Conservation (phyloP, 64 coral and sea anemone genomes). For the Actinia equina region DNA sequence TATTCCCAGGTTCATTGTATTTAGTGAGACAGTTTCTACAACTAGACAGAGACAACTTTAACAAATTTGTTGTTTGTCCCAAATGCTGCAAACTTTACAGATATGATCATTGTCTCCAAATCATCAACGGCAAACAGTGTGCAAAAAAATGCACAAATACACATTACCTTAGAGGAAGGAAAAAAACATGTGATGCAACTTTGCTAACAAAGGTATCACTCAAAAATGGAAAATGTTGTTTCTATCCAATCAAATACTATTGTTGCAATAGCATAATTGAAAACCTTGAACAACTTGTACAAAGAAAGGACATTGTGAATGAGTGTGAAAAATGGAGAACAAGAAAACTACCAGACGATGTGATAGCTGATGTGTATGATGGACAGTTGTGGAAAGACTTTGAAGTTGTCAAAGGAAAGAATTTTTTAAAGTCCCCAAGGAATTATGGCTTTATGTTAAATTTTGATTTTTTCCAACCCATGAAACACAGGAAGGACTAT, state of each 20-base stretch:
- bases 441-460: too few species aligned
- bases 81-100: constrained; percentile 46
- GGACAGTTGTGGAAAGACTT: constrained; percentile 28
- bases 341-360: background rate
- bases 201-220: constrained; percentile 24
- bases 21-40: constrained; percentile 42
- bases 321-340: constrained; percentile 48
- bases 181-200: constrained; percentile 16
- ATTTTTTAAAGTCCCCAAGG: too few species aligned
- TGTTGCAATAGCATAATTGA: constrained; percentile 48
- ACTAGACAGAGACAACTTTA: constrained; percentile 63
- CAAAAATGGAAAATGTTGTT: constrained; percentile 27
- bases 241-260: constrained; percentile 66
- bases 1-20: constrained; percentile 50
- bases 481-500: too few species aligned
- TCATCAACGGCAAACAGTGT: background rate
- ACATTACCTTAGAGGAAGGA: constrained; percentile 20
- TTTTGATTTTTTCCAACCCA: too few species aligned
- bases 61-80: constrained; percentile 72
- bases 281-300: constrained; percentile 15
- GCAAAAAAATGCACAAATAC: background rate
- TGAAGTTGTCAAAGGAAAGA: too few species aligned
- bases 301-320: constrained; percentile 21
- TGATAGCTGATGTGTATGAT: constrained; percentile 1
- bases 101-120: constrained; percentile 11